Base-by-base conservation (phyloP, 2,888 invertebrate genomes). In the Epinotia brunnichana region DNA sequence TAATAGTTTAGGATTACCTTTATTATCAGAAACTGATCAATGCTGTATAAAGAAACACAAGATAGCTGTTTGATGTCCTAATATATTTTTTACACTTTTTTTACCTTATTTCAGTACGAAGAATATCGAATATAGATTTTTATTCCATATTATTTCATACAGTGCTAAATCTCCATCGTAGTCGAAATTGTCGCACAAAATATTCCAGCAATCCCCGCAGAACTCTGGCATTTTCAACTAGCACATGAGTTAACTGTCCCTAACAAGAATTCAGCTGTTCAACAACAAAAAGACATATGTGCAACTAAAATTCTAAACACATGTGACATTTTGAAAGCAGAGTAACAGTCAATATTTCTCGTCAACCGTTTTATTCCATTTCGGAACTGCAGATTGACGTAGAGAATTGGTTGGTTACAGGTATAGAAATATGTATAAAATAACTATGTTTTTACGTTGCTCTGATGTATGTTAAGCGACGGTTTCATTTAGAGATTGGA, bases 351-450 rank as follows among this genome's bases (percentile, higher is more conserved):
- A 44, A 67, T 57, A 57, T 67, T 67, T 67, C 44, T 44, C 56
- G 67, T 67, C 44, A 24, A 67, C 44, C 41, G 57, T 41, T 67
- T 67, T 57, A 67, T 67, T 67, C 67, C 35, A 59, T 39, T 69
- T 69, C 53, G 60, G n/a, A 48, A 4, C 63, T 51, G 13, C 21
- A 53, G 56, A 51, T 59, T 60, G 67, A 67, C 54, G 57, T n/a
- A 21, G 21, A 35, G 44, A 64, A 67, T 67, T 67, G 56, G 44
- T 17, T 44, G 54, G 56, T 67, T 44, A 57, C 67, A 17, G 44
- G 2, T 41, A 19, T 53, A n/a, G 2, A 51, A 21, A 21, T 21
- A 24, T 19, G 21, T 15, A 17, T 17, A 29, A 17, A 48, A 21
- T 41, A 35, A 63, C 35, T 7, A n/a, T 0, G 5, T 21, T 29